A percentile compares a stretch with the other conserved stretches of the same genome.
These are phyloP conservation scores for Anolis sagrei DNA, from an alignment of 2,113 vertebrate genomes.

Conservation along the genomic window DNA sequence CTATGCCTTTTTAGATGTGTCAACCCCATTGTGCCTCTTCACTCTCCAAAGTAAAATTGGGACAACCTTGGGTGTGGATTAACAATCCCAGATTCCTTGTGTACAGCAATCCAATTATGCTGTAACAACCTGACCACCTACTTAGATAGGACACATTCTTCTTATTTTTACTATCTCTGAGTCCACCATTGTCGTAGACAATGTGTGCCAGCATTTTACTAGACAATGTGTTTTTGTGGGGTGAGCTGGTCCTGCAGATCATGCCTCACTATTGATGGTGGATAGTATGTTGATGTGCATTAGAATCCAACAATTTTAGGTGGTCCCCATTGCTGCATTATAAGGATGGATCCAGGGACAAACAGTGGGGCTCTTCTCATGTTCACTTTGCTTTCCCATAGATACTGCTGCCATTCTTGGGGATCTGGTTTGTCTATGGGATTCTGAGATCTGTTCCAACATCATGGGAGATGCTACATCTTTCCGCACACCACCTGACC, in stretches of 20 bases:
- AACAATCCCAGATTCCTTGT: no score
- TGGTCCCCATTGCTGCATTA: background rate
- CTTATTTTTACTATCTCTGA: no score
- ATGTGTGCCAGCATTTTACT: no score
- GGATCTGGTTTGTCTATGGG: slow-evolving; percentile 76
- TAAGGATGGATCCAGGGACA: background rate
- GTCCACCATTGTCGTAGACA: no score
- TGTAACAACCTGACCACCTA: no score
- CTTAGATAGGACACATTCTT: no score
- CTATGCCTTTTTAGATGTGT: background rate
- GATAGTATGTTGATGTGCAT: no score
- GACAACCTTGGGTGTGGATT: no score
- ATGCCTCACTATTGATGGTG: no score
- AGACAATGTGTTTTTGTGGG: no score
- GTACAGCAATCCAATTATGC: no score
- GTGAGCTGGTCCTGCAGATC: no score
- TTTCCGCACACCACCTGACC: slow-evolving; percentile 26
- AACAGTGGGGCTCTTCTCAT: background rate
- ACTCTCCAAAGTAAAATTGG: background rate
- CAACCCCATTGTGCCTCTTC: background rate
- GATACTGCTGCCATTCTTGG: slow-evolving; percentile 79
- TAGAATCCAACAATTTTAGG: background rate
- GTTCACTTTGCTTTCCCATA: slow-evolving; percentile 44
- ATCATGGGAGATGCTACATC: slow-evolving; percentile 53
- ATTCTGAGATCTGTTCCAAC: slow-evolving; percentile 58